Percentiles rank a stretch among this genome's conserved stretches.
phyloP scores from a whole-genome alignment of 2,888 invertebrate genomes.

The Xanthia icteritia region DNA sequence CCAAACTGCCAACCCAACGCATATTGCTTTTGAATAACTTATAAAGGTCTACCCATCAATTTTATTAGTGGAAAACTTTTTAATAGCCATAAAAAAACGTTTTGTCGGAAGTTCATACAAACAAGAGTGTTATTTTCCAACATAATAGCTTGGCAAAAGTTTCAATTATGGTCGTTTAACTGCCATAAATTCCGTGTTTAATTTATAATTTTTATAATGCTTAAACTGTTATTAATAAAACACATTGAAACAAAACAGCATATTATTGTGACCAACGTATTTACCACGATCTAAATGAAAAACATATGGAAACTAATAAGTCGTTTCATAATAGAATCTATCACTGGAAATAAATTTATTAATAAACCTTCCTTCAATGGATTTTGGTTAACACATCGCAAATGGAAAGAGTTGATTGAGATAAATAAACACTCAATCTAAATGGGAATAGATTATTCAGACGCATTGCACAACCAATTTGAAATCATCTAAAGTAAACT shows the following conservation, averaged over 20 bases:
- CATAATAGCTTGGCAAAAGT: slow-evolving; percentile 50
- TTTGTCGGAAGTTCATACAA: slow-evolving; percentile 44
- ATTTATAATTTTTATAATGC: slow-evolving; percentile 34
- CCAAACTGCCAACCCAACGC: slow-evolving; percentile 27
- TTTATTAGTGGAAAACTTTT: slow-evolving; percentile 45
- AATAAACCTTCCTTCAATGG: background rate
- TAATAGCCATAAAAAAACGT: slow-evolving; percentile 36
- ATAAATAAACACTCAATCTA: background rate
- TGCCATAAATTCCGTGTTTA: slow-evolving; percentile 48
- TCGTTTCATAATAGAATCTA: background rate
- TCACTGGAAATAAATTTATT: background rate
- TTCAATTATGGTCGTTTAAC: slow-evolving; percentile 46
- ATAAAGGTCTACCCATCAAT: slow-evolving; percentile 30
- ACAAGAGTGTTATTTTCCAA: slow-evolving; percentile 47
- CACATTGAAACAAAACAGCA: slow-evolving; percentile 2
- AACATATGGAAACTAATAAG: background rate
- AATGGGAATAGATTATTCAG: background rate
- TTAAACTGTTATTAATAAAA: slow-evolving; percentile 33
- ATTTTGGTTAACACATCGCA: background rate
- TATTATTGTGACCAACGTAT: background rate
- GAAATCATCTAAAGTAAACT: background rate
- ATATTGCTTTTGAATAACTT: slow-evolving; percentile 41
- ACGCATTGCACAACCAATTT: background rate
- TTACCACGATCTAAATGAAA: background rate
- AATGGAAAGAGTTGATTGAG: background rate